Evolutionary conservation across 2,113 vertebrate species (phyloP), one percentile per base, ranked within the genome.

Genomic region (Osmerus mordax): DNA sequence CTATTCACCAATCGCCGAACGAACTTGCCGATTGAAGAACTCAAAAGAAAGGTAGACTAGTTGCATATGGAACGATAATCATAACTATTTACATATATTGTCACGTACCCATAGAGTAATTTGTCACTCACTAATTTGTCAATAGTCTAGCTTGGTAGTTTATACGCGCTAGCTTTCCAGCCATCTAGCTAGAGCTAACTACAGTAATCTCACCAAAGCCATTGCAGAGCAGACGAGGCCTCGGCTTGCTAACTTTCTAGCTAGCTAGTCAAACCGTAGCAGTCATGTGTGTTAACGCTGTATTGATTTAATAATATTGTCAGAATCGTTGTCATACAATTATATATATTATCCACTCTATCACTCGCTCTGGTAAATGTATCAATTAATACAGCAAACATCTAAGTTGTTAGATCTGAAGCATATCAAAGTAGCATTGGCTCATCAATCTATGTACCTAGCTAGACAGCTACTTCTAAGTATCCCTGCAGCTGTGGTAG

Each of bases 41-140:
- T 70, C 81, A 79, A 23, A 83, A 65, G 69, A 70, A 81, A 90
- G 87, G 88, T 87, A 91, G 75, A 86, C 28, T 63, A 63, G 11
- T 18, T 71, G 67, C 69, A 5, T 3, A 25, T 32, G 29, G 21
- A 54, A 41, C 54, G 65, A 73, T 59, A 21, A 32, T 15, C 2
- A 18, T 56, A 18, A 32, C 25, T 3, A 32, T 63, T 36, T 56
- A 18, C 13, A 63, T 15, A 15, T 14, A 61, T 78, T 59, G 55
- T 74, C 77, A 56, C 51, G 0, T 21, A 1, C 3, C 53, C 4
- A 58, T 4, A 14, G 59, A 76, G 41, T 47, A 61, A 19, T 1
- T 13, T 11, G 25, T 14, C 14, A 5, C 25, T 3, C 55, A 52
- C 66, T 2, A 11, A 58, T 52, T 65, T 7, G 69, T 61, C 69